Evolutionary conservation across 1,140 invertebrate species (phyloP), one percentile per base, ranked within the genome.

Genomic region (Calosoma granatense): DNA sequence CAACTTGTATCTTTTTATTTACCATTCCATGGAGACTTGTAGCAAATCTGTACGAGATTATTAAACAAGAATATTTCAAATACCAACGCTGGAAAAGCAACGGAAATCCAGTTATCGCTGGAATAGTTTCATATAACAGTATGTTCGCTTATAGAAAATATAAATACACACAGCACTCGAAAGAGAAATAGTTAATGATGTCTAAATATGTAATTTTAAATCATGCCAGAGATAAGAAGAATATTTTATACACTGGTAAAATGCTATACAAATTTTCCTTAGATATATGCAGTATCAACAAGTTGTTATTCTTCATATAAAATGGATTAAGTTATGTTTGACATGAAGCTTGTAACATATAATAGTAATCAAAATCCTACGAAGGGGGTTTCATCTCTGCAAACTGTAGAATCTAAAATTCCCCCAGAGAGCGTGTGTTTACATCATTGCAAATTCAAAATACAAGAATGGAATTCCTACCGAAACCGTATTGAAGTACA

Each of bases 401-500:
- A 36, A 36, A 36, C 26, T n/a, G n/a, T 36, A 47, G 41, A 47
- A 47, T 47, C 4, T 47, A 47, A 47, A 47, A 47, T 47, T 47
- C 41, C 6, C 17, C 41, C 15, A 4, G 15, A 3, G 41, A 47
- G 17, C 17, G 9, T 17, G 17, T 11, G 17, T 47, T 47, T 47
- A 47, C 41, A 47, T 47, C 41, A 47, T 47, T 17, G 17, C 41
- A 17, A 47, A 47, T 17, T 47, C 41, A 47, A 17, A 9, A 47
- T 47, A 47, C 26, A 30, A 30, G 26, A 14, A 30, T 30, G 14
- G 26, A 30, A 14, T 6, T 6, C 26, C 4, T 30, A n/a, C n/a
- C n/a, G n/a, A n/a, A n/a, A n/a, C n/a, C n/a, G n/a, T n/a, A 47
- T 17, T 47, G 17, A 9, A 47, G 17, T 47, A 17, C 17, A 17